Base-by-base conservation (phyloP, 2,888 invertebrate genomes). In the Gibbula magus region DNA sequence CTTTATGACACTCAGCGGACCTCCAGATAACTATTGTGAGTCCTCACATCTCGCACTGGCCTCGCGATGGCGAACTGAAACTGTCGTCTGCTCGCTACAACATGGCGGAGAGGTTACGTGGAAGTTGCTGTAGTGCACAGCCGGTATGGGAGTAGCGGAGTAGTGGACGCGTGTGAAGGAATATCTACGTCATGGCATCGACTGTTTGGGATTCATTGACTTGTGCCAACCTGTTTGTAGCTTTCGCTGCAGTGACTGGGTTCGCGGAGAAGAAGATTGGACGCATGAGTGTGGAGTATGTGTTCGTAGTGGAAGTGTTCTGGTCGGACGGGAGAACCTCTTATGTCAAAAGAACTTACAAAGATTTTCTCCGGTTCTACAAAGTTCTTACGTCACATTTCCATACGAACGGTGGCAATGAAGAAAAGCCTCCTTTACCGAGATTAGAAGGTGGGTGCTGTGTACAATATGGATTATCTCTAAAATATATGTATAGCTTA, bases 271-370 rank as follows among this genome's bases (percentile, higher is more conserved):
- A 82, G 79, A 87, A 87, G 74, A 66, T 25, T 25, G 73, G 81
- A 25, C 79, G 79, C 10, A 54, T 82, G 56, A 25, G 75, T 53
- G n/a, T 54, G 29, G 85, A 86, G 39, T 87, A 86, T 77, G 81
- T 84, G 51, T 87, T 86, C 67, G 83, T 85, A 0, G 80, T 87
- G 22, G 87, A 87, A 73, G 82, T 87, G 1, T 80, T 82, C 45
- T 87, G 87, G 87, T 84, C 87, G 10, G 83, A 86, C 74, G 86
- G 82, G 56, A 76, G 81, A 54, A 86, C 85, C 5, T 83, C 84
- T 16, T 86, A 80, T 53, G 80, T 86, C 0, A 87, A 86, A 54
- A 80, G 87, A 79, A 86, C 80, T 52, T 87, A 86, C 79, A 78
- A 80, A 13, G 86, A 87, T 45, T 85, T 86, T 52, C 35, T 83